These are phyloP conservation scores for Pogonophryne albipinna DNA, from an alignment of 2,797 vertebrate genomes.

Conservation along the genomic window DNA sequence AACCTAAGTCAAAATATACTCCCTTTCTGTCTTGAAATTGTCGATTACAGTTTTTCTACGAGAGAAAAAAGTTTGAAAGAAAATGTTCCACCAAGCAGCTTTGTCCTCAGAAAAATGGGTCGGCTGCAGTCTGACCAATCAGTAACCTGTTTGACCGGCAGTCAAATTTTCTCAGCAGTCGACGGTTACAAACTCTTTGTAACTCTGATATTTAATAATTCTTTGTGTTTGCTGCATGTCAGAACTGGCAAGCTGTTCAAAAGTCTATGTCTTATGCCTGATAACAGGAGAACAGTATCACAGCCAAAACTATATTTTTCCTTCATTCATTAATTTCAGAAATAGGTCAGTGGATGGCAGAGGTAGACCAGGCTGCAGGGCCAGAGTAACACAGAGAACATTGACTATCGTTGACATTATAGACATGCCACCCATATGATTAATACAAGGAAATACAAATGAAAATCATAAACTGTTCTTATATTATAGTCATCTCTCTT, in stretches of 20 bases:
- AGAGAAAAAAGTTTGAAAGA: background rate
- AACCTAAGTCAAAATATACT: conserved; percentile 2
- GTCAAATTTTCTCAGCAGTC: conserved; percentile 21
- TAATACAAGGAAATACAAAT: conserved; percentile 42
- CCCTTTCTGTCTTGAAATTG: conserved; percentile 13
- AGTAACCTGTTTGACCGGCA: background rate
- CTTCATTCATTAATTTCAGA: conserved; percentile 26
- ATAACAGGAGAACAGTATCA: background rate
- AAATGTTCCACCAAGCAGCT: background rate
- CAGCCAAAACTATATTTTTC: conserved; percentile 15
- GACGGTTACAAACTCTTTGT: conserved; percentile 32
- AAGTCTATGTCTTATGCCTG: conserved; percentile 1
- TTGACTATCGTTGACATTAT: conserved; percentile 29
- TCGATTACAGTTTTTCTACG: background rate
- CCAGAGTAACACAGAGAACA: conserved; percentile 31
- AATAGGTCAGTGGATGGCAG: conserved; percentile 21
- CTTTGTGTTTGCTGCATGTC: conserved; percentile 1
- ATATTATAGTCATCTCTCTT: conserved; percentile 53
- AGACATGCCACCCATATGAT: conserved; percentile 43
- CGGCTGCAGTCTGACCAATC: conserved; percentile 13
- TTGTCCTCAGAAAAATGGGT: conserved; percentile 6
- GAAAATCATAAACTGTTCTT: conserved; percentile 37
- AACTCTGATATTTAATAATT: conserved; percentile 24
- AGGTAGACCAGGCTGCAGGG: conserved; percentile 20
- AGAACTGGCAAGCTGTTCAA: conserved; percentile 3